phyloP scores from a whole-genome alignment of 1,140 invertebrate genomes.

The Philotrypesis tridentata region DNA sequence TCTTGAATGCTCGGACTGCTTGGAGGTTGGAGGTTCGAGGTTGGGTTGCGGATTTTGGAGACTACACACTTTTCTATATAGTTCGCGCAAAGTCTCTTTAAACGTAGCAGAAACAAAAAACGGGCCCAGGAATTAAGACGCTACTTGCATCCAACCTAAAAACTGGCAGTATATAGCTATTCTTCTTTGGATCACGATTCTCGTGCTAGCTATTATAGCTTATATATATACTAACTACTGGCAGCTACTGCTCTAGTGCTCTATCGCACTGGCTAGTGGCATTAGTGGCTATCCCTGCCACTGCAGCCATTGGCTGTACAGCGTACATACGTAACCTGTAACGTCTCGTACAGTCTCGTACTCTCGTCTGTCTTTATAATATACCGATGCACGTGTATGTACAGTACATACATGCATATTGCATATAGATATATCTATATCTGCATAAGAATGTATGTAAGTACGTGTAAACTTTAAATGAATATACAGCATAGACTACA shows the following conservation, averaged over 20 bases:
- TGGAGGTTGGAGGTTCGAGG: too few relatives aligned
- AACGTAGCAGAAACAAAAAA: not conserved
- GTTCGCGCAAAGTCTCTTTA: not conserved
- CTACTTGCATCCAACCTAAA: not conserved
- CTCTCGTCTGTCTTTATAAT: not conserved
- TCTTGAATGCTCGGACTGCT: too few relatives aligned
- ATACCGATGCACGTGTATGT: too few relatives aligned
- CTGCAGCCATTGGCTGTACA: not conserved
- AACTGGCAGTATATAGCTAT: not conserved
- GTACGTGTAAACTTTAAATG: too few relatives aligned
- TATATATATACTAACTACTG: not conserved
- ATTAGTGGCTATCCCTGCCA: not conserved
- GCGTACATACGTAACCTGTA: not conserved
- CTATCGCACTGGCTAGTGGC: not conserved
- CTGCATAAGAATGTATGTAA: too few relatives aligned
- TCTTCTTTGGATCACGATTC: not conserved
- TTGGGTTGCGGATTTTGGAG: too few relatives aligned
- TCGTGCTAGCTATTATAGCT: not conserved
- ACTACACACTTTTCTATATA: too few relatives aligned
- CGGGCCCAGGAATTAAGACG: too few relatives aligned
- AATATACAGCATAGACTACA: too few relatives aligned
- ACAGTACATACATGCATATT: too few relatives aligned
- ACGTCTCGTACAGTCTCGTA: too few relatives aligned
- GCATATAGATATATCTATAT: too few relatives aligned
- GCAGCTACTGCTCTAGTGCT: not conserved